Percentiles rank a stretch among this genome's conserved stretches.
Evolutionary conservation across 1,140 invertebrate species (phyloP).

Genomic region (Plectrocnemia conspersa): DNA sequence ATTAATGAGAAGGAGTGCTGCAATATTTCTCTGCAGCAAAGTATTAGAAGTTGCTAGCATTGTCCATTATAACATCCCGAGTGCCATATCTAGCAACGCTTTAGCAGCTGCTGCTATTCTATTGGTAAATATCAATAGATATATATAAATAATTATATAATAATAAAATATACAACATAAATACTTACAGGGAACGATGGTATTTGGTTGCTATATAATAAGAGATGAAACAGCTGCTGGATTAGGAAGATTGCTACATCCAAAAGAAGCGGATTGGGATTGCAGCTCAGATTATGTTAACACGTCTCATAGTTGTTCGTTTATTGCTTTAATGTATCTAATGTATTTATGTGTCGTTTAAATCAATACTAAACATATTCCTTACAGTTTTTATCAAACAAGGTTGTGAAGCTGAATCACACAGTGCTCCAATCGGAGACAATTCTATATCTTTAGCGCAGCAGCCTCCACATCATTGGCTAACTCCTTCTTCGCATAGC

Average conservation of each 20-base stretch:
- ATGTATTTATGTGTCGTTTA: neutral
- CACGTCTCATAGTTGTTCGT: conserved; percentile 52
- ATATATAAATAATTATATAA: too few species aligned
- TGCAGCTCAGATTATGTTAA: conserved; percentile 48
- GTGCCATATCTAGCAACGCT: conserved; percentile 54
- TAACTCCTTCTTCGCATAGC: conserved; percentile 40
- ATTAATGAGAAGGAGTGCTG: conserved; percentile 55
- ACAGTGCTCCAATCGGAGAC: conserved; percentile 42
- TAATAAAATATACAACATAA: too few species aligned
- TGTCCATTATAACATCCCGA: conserved; percentile 57
- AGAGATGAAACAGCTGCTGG: conserved; percentile 43
- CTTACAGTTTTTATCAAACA: conserved; percentile 49
- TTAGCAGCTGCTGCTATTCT: conserved; percentile 55
- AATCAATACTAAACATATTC: conserved; percentile 6
- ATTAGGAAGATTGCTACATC: conserved; percentile 32
- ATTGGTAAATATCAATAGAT: conserved; percentile 48
- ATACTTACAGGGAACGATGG: conserved; percentile 45
- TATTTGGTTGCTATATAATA: conserved; percentile 49
- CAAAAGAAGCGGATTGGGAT: conserved; percentile 38
- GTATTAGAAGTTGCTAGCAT: conserved; percentile 56
- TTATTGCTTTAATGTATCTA: neutral
- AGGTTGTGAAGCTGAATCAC: conserved; percentile 46
- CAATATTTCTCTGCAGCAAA: conserved; percentile 54
- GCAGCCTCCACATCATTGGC: conserved; percentile 43
- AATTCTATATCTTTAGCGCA: conserved; percentile 41